Base-by-base conservation (phyloP, 2,113 vertebrate genomes). In the Gasterosteus nipponicus region DNA sequence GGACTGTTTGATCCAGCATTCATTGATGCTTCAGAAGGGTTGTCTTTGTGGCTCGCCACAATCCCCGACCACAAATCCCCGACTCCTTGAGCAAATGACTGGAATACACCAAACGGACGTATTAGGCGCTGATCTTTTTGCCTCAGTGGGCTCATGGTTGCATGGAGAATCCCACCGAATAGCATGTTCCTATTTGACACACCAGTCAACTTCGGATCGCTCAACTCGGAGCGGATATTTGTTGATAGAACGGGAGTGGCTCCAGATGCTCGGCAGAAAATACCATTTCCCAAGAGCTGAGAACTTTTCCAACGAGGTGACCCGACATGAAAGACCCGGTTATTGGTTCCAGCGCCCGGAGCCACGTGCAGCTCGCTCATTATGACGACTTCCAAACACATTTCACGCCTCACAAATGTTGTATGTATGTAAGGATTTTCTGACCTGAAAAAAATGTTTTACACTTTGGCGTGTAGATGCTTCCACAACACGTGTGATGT, bases 151-250 rank as follows among this genome's bases (percentile, higher is more conserved):
- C 47, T 12, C 3, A 29, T 71, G 54, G 39, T 74, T 67, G 42
- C n/a, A 33, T 1, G 54, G 7, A 46, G 12, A 35, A 16, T 44
- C n/a, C 19, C 61, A 74, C 19, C 44, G 31, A 65, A 41, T 18
- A 46, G 51, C 65, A 42, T 19, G 64, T 66, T 66, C 56, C 4
- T 44, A 31, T 18, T 19, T 69, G 71, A 76, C 64, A 73, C 9
- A 53, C 53, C 29, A 56, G 41, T 75, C 63, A 16, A 49, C 22
- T 42, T 66, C 79, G 73, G 63, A 86, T 73, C 71, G 15, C 81
- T 81, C 39, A 69, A 38, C 82, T 89, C 85, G 88, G 72, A 89
- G 83, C 77, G 73, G 62, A 38, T 77, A 86, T 83, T 87, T 79
- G 83, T 82, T 84, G 85, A 78, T 82, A 47, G 65, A 59, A 26